Evolutionary conservation across 2,113 vertebrate species (phyloP), one percentile per base, ranked within the genome.

Genomic region (Cynoglossus semilaevis): DNA sequence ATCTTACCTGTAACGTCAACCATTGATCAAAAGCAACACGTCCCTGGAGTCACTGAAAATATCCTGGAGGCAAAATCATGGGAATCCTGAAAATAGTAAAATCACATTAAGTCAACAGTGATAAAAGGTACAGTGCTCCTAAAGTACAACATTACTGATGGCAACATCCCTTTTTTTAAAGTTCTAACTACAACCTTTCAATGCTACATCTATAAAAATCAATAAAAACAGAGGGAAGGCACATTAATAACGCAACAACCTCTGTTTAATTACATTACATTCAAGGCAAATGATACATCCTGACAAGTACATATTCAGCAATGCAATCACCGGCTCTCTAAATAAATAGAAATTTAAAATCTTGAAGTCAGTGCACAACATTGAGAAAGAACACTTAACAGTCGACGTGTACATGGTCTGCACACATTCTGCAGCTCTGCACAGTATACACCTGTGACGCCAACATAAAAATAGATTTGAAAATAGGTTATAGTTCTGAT

Each of bases 381-480:
- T 85, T 86, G 72, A 91, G 74, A 83, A 85, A 83, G 74, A 90
- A 88, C 82, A 88, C 82, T 76, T 85, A 90, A 91, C 90, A 90
- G 87, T 91, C 86, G 86, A 81, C 77, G 74, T 78, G 82, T 83
- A 91, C 82, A 84, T 76, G 64, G 74, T 86, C 79, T 80, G 70
- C 78, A 83, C 73, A 84, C 80, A 80, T 88, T 86, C 84, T 55
- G 66, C 66, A 69, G 74, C 41, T 80, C 72, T 72, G 77, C 76
- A 79, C 76, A 79, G 69, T 72, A 77, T 48, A 81, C 71, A 75
- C 60, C 76, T 85, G 69, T 40, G 34, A 49, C 77, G 74, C 82
- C 80, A 85, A 88, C 75, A 79, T 82, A 83, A 89, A 90, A 91
- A 91, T 85, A 86, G 70, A 83, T 76, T 71, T 79, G 58, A 84